Conservation (phyloP, 1,140 invertebrate species). For the Agrilus planipennis region DNA sequence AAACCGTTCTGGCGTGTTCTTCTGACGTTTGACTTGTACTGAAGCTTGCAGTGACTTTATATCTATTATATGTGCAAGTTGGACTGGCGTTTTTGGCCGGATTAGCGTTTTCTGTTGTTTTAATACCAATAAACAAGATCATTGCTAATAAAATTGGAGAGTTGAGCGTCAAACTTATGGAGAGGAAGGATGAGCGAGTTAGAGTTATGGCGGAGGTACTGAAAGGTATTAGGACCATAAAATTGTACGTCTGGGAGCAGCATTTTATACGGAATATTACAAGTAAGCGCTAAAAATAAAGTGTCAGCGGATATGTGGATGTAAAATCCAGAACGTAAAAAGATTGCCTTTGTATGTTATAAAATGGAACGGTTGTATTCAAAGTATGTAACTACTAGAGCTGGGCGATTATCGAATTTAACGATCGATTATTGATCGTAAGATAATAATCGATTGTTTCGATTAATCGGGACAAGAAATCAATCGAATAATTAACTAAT, state of each 20-base stretch:
- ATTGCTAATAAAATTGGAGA: slow-evolving; percentile 83
- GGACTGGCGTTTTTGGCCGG: slow-evolving; percentile 86
- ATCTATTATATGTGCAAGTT: slow-evolving; percentile 76
- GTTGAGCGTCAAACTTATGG: slow-evolving; percentile 82
- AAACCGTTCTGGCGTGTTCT: too few relatives aligned
- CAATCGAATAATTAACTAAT: too few relatives aligned
- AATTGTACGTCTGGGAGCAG: slow-evolving; percentile 89
- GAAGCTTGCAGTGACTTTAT: slow-evolving; percentile 71
- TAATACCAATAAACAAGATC: slow-evolving; percentile 90
- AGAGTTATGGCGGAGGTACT: slow-evolving; percentile 82
- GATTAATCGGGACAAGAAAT: too few relatives aligned
- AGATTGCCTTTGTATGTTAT: too few relatives aligned
- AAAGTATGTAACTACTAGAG: too few relatives aligned
- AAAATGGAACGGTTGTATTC: too few relatives aligned
- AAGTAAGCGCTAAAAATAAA: slow-evolving; percentile 29
- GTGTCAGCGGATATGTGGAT: too few relatives aligned
- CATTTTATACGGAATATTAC: slow-evolving; percentile 54
- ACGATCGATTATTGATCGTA: too few relatives aligned
- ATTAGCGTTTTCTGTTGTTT: slow-evolving; percentile 67
- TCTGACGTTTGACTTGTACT: too few relatives aligned
- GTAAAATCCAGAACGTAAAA: too few relatives aligned
- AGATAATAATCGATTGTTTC: too few relatives aligned
- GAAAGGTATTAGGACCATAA: slow-evolving; percentile 77
- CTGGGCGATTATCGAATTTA: too few relatives aligned
- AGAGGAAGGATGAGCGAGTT: slow-evolving; percentile 81